Percentiles rank a stretch among this genome's conserved stretches.
Conservation (phyloP, 2,888 invertebrate species). For the Digitonthophagus gazella region DNA sequence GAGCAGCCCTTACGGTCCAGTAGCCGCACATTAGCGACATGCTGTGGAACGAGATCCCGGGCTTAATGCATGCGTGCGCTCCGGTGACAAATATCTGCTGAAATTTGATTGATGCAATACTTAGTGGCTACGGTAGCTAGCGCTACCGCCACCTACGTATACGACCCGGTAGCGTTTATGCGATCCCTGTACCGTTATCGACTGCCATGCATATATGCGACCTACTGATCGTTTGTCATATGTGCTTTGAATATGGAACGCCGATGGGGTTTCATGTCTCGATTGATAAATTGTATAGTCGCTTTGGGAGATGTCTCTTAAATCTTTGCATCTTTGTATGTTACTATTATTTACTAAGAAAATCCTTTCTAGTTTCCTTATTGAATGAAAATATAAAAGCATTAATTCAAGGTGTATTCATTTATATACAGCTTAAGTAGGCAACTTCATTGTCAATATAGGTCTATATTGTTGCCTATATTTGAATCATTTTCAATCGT, state of each 20-base stretch:
- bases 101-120: conserved; percentile 28
- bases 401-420: too few relatives aligned
- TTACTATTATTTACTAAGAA: neutral
- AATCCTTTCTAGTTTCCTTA: too few relatives aligned
- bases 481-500: too few relatives aligned
- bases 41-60: conserved; percentile 37
- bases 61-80: conserved; percentile 32
- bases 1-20: conserved; percentile 33
- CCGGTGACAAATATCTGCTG: conserved; percentile 33
- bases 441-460: too few relatives aligned
- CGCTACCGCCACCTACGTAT: neutral
- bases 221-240: neutral
- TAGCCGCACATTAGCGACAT: conserved; percentile 36
- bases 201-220: neutral
- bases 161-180: neutral
- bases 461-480: too few relatives aligned
- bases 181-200: neutral
- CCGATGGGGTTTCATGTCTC: neutral
- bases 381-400: too few relatives aligned
- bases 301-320: neutral
- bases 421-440: too few relatives aligned
- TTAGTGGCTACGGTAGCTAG: neutral
- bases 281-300: neutral
- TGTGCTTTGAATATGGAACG: neutral
- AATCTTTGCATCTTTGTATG: neutral